Base-by-base conservation (phyloP, 2,113 vertebrate species). In the Megaleporinus macrocephalus region DNA sequence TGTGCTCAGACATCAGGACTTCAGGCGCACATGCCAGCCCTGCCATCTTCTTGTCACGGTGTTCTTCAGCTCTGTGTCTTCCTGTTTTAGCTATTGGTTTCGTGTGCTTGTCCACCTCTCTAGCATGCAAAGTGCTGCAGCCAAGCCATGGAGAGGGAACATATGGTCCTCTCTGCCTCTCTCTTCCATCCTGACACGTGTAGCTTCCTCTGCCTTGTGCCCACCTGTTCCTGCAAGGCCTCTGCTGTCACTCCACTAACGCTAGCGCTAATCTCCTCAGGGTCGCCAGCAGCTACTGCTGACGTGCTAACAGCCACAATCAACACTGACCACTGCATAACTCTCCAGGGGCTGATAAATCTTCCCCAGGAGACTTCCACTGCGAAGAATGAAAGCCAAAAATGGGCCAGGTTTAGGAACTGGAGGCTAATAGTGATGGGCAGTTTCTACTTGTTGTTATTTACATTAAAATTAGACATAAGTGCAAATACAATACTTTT, bases 71-170 rank as follows among this genome's bases (percentile, higher is more conserved):
- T 41, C 59, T 75, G 62, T 59, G 9, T 68, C 27, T 44, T 55
- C 44, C 44, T 71, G 15, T 81, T 73, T 73, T 53, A 66, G 55
- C 80, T 88, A 86, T 83, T 81, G 74, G 85, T 91, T 83, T 88
- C 80, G 84, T 87, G 85, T 81, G 85, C 78, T 36, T 77, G n/a
- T 71, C 65, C 79, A 80, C 88, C 89, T 68, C 86, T 79, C 88
- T 90, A 89, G 83, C 87, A 83, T 63, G 57, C 86, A 76, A 87
- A 87, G 85, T 86, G 72, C 68, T 72, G 83, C 33, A 66, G 88
- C 88, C 89, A 84, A 88, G 82, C 86, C 87, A 83, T 85, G 86
- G 80, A 92, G 88, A 85, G 78, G 85, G 86, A 89, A 83, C 92
- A 91, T 91, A 92, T 90, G 89, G 73, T 88, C 41, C 70, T 85